Percentiles rank a stretch among this genome's conserved stretches.
Conservation (phyloP, 2,888 invertebrate species). For the Epistrophe eligans region DNA sequence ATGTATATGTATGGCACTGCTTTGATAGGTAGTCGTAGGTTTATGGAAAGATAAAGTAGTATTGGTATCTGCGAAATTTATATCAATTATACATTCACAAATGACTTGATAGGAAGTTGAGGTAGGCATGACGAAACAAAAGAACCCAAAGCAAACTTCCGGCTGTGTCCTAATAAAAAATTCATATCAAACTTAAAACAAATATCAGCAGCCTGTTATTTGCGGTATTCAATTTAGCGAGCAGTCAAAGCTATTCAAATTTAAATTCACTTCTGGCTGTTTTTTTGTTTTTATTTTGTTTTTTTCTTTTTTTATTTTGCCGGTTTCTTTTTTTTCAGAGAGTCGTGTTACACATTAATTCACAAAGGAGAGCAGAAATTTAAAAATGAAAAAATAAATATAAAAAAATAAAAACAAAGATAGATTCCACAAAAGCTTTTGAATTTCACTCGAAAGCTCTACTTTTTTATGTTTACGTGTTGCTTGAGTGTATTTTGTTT, state of each 20-base stretch:
- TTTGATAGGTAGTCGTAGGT: conserved; percentile 17
- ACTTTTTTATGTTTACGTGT: conserved; percentile 37
- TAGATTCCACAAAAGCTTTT: conserved; percentile 60
- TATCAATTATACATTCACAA: conserved; percentile 41
- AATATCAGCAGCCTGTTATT: conserved; percentile 46
- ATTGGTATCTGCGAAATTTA: conserved; percentile 8
- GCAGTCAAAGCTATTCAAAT: conserved; percentile 12
- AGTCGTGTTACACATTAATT: conserved; percentile 41
- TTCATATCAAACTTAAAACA: conserved; percentile 24
- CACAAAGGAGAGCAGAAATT: conserved; percentile 48
- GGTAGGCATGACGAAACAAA: conserved; percentile 47
- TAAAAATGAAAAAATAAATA: not conserved
- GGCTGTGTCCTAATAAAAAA: conserved; percentile 41
- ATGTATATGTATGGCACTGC: too few species aligned
- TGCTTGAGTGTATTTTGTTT: conserved; percentile 51
- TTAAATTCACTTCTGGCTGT: conserved; percentile 37
- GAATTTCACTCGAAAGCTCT: conserved; percentile 53
- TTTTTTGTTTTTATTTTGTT: conserved; percentile 14
- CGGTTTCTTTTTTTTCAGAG: conserved; percentile 43
- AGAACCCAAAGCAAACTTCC: conserved; percentile 54
- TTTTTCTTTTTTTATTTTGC: conserved; percentile 28
- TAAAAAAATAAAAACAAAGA: conserved; percentile 52
- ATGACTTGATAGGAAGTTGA: conserved; percentile 28
- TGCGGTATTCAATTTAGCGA: conserved; percentile 25
- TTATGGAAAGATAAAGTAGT: too few species aligned